Evolutionary conservation across 1,140 invertebrate genomes (phyloP).

Genomic region (Zeugodacus cucurbitae): DNA sequence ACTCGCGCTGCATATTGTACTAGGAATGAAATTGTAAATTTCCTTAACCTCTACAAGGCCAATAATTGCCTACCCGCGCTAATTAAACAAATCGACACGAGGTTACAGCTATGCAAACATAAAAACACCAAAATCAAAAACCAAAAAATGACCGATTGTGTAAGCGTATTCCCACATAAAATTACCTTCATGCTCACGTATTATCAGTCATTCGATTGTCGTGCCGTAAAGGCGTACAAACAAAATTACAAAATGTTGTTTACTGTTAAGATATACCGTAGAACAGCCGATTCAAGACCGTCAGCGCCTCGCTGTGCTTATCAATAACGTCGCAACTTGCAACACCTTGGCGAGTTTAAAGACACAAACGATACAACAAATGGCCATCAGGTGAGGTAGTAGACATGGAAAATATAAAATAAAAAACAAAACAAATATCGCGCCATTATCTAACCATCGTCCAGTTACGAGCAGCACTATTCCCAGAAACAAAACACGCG

Average conservation of each 20-base stretch:
- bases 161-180: not conserved
- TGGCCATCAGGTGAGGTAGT: not conserved
- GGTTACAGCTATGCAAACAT: not conserved
- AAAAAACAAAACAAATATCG: too few relatives aligned
- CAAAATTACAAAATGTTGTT: not conserved
- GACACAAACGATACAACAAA: not conserved
- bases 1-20: too few relatives aligned
- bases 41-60: not conserved
- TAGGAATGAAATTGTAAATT: not conserved
- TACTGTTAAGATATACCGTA: not conserved
- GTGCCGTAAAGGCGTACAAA: not conserved
- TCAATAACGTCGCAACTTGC: not conserved
- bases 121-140: not conserved
- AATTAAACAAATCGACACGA: slow-evolving; percentile 12
- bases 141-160: slow-evolving; percentile 28
- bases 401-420: too few relatives aligned
- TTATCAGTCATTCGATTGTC: slow-evolving; percentile 7
- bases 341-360: not conserved
- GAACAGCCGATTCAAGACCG: not conserved
- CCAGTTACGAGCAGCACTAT: not conserved
- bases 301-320: not conserved
- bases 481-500: not conserved
- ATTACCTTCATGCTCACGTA: not conserved
- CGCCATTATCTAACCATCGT: not conserved
- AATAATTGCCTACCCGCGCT: not conserved